Percentiles rank a stretch among this genome's conserved stretches.
Conservation (phyloP, 1,140 invertebrate genomes). For the Oryctes rhinoceros region DNA sequence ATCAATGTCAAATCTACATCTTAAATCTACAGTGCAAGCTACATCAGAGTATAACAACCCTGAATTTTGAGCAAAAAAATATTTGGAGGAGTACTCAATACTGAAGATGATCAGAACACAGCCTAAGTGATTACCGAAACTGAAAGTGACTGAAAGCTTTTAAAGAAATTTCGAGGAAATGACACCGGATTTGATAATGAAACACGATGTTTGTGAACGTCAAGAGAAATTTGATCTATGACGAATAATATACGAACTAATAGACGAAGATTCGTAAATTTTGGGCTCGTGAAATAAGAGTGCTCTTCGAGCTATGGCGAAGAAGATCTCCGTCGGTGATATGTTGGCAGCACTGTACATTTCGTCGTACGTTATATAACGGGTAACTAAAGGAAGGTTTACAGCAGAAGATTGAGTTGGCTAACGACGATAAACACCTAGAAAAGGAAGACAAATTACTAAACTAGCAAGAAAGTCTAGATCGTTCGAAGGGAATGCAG, state of each 20-base stretch:
- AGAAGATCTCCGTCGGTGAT: conserved; percentile 52
- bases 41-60: neutral
- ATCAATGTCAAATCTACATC: too few relatives aligned
- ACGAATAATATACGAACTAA: too few relatives aligned
- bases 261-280: conserved; percentile 12
- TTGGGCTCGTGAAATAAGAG: neutral
- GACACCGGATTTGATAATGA: conserved; percentile 54
- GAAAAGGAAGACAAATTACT: conserved; percentile 42
- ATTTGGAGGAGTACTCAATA: neutral
- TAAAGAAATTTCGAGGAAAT: conserved; percentile 64
- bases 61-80: neutral
- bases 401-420: conserved; percentile 45
- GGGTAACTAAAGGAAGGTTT: conserved; percentile 43
- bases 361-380: conserved; percentile 48
- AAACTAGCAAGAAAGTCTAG: conserved; percentile 47
- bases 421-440: conserved; percentile 41
- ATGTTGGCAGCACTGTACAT: conserved; percentile 52
- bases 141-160: conserved; percentile 62
- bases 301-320: neutral
- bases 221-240: too few relatives aligned
- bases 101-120: neutral
- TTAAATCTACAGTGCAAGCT: too few relatives aligned
- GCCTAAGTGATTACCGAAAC: conserved; percentile 14
- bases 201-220: conserved; percentile 31
- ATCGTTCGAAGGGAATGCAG: neutral